Evolutionary conservation across 1,140 invertebrate species (phyloP).

Genomic region (Yoshiicerus persimilis): DNA sequence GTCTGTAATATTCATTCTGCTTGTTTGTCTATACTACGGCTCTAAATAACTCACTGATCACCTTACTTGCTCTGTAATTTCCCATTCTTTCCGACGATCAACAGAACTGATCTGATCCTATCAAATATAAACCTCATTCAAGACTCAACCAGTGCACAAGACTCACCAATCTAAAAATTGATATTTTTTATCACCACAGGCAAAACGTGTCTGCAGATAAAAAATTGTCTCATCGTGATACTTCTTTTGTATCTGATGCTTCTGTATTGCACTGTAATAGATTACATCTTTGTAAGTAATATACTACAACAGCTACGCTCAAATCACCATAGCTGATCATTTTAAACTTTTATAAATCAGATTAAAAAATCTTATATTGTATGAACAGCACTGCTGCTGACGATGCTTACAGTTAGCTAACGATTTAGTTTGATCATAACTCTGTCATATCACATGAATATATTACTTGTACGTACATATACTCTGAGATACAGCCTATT

Average conservation of each 20-base stretch:
- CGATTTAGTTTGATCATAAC: neutral
- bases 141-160: too few relatives aligned
- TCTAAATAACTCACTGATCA: slow-evolving; percentile 17
- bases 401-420: neutral
- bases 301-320: too few relatives aligned
- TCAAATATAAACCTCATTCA: neutral
- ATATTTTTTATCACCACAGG: slow-evolving; percentile 4
- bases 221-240: neutral
- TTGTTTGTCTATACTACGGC: neutral
- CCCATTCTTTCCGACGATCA: neutral
- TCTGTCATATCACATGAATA: neutral
- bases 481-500: neutral
- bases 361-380: neutral
- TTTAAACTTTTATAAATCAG: neutral
- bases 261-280: neutral
- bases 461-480: neutral
- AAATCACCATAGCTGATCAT: too few relatives aligned
- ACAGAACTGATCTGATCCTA: neutral
- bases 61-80: neutral
- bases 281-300: neutral
- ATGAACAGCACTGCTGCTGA: neutral
- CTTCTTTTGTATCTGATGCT: neutral
- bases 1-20: neutral
- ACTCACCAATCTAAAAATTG: neutral
- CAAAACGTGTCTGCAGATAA: neutral